Conservation (phyloP, 1,140 invertebrate genomes). For the Ceratosolen solmsi region DNA sequence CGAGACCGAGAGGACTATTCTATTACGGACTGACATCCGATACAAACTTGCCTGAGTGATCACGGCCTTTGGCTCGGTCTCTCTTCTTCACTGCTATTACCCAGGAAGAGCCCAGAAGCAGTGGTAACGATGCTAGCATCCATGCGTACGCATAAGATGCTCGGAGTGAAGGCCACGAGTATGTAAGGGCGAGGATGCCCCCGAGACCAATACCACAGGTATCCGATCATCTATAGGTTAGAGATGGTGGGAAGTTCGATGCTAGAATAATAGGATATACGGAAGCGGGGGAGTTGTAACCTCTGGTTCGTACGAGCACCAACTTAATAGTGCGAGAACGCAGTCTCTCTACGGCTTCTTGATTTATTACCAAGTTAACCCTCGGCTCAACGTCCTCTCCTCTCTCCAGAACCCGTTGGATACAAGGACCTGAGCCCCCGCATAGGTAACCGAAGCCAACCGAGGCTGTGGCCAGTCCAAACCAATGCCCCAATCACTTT, state of each 20-base stretch:
- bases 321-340: slow-evolving; percentile 64
- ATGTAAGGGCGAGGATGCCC: background rate
- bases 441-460: background rate
- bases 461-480: too few species aligned
- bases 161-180: background rate
- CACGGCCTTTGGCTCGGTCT: slow-evolving; percentile 61
- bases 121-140: slow-evolving; percentile 27
- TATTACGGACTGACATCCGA: slow-evolving; percentile 71
- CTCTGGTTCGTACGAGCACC: slow-evolving; percentile 57
- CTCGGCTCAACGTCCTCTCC: slow-evolving; percentile 43
- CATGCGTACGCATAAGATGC: background rate
- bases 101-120: slow-evolving; percentile 53
- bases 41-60: slow-evolving; percentile 70
- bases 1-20: slow-evolving; percentile 66
- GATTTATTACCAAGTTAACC: slow-evolving; percentile 72
- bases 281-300: slow-evolving; percentile 34
- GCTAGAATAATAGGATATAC: slow-evolving; percentile 68
- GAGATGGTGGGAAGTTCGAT: background rate
- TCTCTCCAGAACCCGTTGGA: too few species aligned
- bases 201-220: background rate
- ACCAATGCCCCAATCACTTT: too few species aligned
- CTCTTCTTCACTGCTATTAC: slow-evolving; percentile 61
- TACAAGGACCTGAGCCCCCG: slow-evolving; percentile 49
- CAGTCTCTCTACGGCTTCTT: slow-evolving; percentile 67
- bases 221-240: background rate